Base-by-base conservation (phyloP, 2,888 invertebrate species). In the Ecdyonurus torrentis region DNA sequence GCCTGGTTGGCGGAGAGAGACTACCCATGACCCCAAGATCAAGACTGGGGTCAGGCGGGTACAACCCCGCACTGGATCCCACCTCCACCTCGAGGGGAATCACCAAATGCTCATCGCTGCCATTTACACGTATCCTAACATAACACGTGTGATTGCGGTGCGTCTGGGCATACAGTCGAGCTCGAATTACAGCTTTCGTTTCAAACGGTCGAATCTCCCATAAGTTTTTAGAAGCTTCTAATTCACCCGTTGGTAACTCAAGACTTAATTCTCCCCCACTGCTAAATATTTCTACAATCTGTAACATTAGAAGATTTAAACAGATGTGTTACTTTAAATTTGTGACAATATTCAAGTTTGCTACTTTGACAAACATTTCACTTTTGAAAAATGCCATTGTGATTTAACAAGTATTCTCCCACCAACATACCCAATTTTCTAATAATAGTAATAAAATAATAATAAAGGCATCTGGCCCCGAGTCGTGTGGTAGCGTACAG, bases 161-260 rank as follows among this genome's bases (percentile, higher is more conserved):
- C 68, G 81, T 78, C 68, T 83, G 81, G 58, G 87, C 90, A 71
- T 87, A 80, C 75, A 91, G 90, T 70, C 84, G 84, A 67, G 95
- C 86, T 68, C 87, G 83, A 77, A 95, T 93, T 65, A 98, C 85
- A 66, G 91, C 84, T 74, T 91, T 91, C 58, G 89, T 83, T 73
- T 88, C 83, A 75, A 87, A 90, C 63, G 97, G 92, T 69, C 91
- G 89, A 72, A 98, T 88, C 74, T 89, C 85, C 96, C 96, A 95
- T 69, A 91, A 77, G 70, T 84, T 84, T 71, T 86, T 86, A 61
- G 89, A 85, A 63, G 89, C 92, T 72, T 89, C 87, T 64, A 81
- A 78, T 66, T 86, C 86, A 61, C 88, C 89, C 64, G 77, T 80
- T 64, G 96, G 92, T 72, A 93, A 76, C 76, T 92, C 91, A 69